Evolutionary conservation across 2,888 invertebrate genomes (phyloP), one percentile per base, ranked within the genome.

Genomic region (Leptinotarsa rubiginosa): DNA sequence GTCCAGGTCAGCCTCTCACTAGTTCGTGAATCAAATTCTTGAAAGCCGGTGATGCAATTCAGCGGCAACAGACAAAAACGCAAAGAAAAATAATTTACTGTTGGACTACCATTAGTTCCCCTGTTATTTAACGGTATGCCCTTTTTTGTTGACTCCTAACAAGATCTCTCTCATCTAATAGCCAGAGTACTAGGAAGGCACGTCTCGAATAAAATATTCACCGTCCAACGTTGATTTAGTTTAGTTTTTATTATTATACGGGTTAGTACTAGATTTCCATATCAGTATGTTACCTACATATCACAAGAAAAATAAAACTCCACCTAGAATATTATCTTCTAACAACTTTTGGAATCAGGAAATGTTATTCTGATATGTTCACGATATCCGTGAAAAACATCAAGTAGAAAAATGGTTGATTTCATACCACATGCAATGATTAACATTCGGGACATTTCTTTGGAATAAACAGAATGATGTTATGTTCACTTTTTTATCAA

Each of bases 121-220:
- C 68, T 65, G 69, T 67, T 74, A 64, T 47, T 62, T 76, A 76
- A 76, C 76, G 76, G 76, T 71, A 76, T 74, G 73, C 65, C 76
- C 76, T 71, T 76, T 76, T 76, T 76, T 73, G 76, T 76, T 47
- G 52, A 49, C 47, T 54, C 54, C 71, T 73, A 73, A 76, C 73
- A 59, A 76, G 76, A 68, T 71, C 69, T 65, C 62, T 62, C n/a
- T 56, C 62, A 62, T 59, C 54, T 68, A 65, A 25, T 70, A 70
- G 67, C 52, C 31, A 59, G 66, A 65, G 62, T 74, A 65, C 67
- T 52, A 69, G 73, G 76, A 73, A 76, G 71, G 73, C 76, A 73
- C 66, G 71, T 64, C 65, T 65, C 50, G 10, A 70, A 72, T 72
- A 67, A 72, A 72, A 72, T 72, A 69, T 73, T 62, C 73, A 22